Evolutionary conservation across 2,888 invertebrate species (phyloP), one percentile per base, ranked within the genome.

Genomic region (Drosophila mimetica): DNA sequence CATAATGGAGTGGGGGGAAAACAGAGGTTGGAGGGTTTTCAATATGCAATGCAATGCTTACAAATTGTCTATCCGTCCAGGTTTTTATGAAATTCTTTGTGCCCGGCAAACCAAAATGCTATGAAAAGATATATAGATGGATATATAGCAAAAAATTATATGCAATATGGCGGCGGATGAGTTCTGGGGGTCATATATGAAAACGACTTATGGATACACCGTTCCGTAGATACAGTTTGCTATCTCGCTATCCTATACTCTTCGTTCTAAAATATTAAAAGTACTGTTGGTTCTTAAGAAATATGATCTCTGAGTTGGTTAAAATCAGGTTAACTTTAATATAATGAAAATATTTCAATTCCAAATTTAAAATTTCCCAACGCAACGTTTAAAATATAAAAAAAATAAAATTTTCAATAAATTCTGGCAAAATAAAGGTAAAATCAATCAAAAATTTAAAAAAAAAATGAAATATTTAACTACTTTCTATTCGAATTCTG

Each of bases 61-160:
- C 90, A 89, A 89, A 88, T 81, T 84, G 80, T 82, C 79, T 86
- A 79, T 89, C 89, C 81, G 88, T 89, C 77, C 89, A 86, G 70
- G 86, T 84, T 87, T 90, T 88, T 77, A 85, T 84, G 83, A 90
- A 88, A 82, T 78, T 84, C 79, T 90, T 88, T 74, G 90, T 83
- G 83, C 88, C 90, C 89, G 80, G 79, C 76, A 88, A 86, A 90
- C 86, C 89, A 80, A 89, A 84, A 80, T 90, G 89, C 89, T 89
- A 87, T 77, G 86, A 79, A 86, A 86, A 75, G 77, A 88, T 80
- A 88, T 80, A 85, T 67, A 67, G 69, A 69, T 67, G 69, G 67
- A 67, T 57, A 86, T 82, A 86, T 81, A 86, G 80, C 86, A 81
- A 71, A 79, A 73, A 80, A 61, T 61, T 59, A 61, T 59, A 59